Percentiles rank a stretch among this genome's conserved stretches.
Conservation (phyloP, 2,888 invertebrate species). For the Heliconius cydno region DNA sequence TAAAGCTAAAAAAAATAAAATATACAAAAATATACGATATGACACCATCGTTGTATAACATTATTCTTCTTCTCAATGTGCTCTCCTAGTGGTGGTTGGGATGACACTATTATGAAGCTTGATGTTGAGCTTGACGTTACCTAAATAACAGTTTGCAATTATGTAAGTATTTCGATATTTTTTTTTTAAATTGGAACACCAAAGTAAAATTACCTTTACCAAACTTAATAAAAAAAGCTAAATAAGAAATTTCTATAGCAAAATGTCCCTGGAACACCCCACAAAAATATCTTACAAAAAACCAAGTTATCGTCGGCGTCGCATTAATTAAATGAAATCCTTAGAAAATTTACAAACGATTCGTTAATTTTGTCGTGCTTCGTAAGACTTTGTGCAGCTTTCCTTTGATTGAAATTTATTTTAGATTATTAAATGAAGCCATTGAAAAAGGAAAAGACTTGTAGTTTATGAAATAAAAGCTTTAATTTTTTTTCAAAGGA, state of each 20-base stretch:
- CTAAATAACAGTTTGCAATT: no score
- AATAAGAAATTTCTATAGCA: constrained; percentile 3
- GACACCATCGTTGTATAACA: no score
- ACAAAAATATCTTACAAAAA: constrained; percentile 32
- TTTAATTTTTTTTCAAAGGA: not conserved
- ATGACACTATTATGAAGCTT: no score
- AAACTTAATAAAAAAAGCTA: not conserved
- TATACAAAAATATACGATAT: no score
- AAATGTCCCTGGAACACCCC: constrained; percentile 14
- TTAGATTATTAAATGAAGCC: constrained; percentile 35
- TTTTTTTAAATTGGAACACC: not conserved
- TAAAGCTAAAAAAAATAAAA: no score
- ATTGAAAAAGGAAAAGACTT: not conserved
- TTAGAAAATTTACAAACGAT: constrained; percentile 57
- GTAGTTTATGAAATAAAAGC: not conserved
- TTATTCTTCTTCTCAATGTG: no score
- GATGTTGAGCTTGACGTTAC: no score
- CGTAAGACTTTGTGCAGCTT: constrained; percentile 45
- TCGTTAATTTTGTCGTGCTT: constrained; percentile 57
- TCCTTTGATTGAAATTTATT: constrained; percentile 49
- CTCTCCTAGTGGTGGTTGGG: no score
- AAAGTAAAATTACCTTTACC: not conserved
- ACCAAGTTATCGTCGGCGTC: constrained; percentile 45
- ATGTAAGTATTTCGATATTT: no score
- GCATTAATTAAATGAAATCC: constrained; percentile 62